phyloP scores from a whole-genome alignment of 2,888 invertebrate genomes.

The Nowickia ferox region DNA sequence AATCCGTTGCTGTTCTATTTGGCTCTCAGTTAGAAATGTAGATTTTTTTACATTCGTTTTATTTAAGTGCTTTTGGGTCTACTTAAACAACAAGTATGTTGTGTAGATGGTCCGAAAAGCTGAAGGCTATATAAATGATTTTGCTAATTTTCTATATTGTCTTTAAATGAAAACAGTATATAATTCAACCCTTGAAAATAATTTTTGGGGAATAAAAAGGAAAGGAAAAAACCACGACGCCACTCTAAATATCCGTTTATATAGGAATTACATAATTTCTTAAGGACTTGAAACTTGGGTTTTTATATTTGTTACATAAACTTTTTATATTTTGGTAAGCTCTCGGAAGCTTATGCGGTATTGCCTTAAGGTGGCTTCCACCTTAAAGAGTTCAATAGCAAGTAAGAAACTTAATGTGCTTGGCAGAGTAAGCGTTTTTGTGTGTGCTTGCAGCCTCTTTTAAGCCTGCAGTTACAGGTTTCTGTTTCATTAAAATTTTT shows the following conservation, averaged over 20 bases:
- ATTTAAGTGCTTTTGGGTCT: constrained; percentile 52
- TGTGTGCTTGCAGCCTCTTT: background rate
- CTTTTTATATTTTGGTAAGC: constrained; percentile 61
- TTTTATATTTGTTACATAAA: constrained; percentile 36
- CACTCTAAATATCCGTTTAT: constrained; percentile 59
- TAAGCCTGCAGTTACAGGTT: constrained; percentile 43
- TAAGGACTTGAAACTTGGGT: constrained; percentile 38
- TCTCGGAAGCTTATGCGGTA: constrained; percentile 66
- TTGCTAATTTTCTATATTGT: constrained; percentile 68
- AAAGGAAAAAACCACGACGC: constrained; percentile 20
- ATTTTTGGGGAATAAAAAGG: constrained; percentile 12
- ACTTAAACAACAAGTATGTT: background rate
- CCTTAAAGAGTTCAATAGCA: constrained; percentile 37
- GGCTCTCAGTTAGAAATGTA: constrained; percentile 15
- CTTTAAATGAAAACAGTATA: constrained; percentile 4
- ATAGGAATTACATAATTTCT: constrained; percentile 49
- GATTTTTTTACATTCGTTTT: constrained; percentile 41
- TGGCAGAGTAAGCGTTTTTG: background rate
- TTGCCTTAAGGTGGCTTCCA: constrained; percentile 59
- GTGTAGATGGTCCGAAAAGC: constrained; percentile 66
- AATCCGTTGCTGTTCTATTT: background rate
- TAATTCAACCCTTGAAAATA: constrained; percentile 33
- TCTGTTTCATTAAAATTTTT: constrained; percentile 19
- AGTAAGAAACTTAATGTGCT: constrained; percentile 3
- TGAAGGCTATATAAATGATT: constrained; percentile 72